Evolutionary conservation across 2,113 vertebrate genomes (phyloP).

Genomic region (Oncorhynchus gorbuscha): DNA sequence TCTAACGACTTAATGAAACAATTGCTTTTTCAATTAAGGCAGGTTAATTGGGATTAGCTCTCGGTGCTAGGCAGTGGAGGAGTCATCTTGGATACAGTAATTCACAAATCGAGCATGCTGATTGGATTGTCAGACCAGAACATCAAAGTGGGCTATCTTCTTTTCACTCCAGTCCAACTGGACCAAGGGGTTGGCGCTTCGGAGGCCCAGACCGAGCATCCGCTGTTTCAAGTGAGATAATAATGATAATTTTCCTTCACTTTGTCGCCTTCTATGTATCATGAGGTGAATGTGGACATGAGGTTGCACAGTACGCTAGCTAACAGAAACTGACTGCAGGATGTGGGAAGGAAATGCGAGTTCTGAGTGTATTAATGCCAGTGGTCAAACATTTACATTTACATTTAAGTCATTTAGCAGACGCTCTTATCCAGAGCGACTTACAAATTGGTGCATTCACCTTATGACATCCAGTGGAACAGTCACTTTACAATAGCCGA

Average conservation of each 20-base stretch:
- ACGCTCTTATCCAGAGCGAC: no score
- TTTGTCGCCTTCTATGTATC: conserved; percentile 4
- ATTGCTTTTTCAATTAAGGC: conserved; percentile 53
- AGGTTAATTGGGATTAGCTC: conserved; percentile 50
- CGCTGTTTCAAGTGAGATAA: neutral
- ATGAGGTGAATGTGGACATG: no score
- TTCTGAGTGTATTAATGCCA: conserved; percentile 40
- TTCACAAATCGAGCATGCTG: conserved; percentile 9
- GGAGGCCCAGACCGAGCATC: neutral
- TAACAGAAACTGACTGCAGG: conserved; percentile 42
- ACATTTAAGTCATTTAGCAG: no score
- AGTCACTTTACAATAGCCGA: no score
- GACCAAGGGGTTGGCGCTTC: neutral
- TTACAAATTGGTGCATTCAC: no score
- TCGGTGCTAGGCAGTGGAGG: conserved; percentile 3
- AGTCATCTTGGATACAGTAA: conserved; percentile 14
- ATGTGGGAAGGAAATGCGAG: conserved; percentile 46
- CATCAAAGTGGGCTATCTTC: neutral
- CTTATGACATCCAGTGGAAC: no score
- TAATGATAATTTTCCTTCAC: neutral
- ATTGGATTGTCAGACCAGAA: conserved; percentile 4
- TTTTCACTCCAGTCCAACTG: neutral
- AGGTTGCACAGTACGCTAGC: conserved; percentile 23
- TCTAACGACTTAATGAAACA: conserved; percentile 49
- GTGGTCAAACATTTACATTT: conserved; percentile 60